phyloP scores from a whole-genome alignment of 2,888 invertebrate genomes.

The Apamea epomidion region DNA sequence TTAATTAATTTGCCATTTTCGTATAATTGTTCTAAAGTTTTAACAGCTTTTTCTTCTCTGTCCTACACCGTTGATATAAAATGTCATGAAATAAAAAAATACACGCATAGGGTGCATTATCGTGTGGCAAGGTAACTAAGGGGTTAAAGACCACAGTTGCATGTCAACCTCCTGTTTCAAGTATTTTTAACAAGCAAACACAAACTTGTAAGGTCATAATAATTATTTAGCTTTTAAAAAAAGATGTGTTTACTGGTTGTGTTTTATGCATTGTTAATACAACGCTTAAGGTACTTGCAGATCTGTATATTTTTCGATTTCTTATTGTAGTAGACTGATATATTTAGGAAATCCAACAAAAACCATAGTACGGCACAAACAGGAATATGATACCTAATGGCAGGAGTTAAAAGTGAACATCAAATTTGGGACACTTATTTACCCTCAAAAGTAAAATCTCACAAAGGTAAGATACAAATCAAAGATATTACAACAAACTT shows the following conservation, averaged over 20 bases:
- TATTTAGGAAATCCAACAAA: neutral
- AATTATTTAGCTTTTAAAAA: neutral
- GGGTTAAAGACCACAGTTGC: neutral
- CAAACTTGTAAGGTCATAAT: neutral
- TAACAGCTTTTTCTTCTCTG: neutral
- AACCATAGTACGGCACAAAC: no score
- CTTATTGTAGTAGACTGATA: no score
- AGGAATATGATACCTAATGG: neutral
- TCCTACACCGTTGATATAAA: neutral
- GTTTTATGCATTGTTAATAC: neutral
- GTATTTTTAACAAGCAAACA: neutral
- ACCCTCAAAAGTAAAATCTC: neutral
- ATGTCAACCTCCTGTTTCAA: neutral
- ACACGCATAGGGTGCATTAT: neutral
- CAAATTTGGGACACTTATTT: neutral
- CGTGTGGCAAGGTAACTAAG: neutral
- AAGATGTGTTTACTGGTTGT: neutral
- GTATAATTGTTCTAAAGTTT: neutral
- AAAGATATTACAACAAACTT: neutral
- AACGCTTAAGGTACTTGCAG: neutral
- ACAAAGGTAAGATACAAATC: neutral
- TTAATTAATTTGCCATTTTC: slow-evolving; percentile 21
- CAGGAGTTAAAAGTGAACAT: neutral
- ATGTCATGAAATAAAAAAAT: neutral
- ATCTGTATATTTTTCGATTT: neutral